Evolutionary conservation across 2,113 vertebrate species (phyloP).

Genomic region (Platysteira castanea): DNA sequence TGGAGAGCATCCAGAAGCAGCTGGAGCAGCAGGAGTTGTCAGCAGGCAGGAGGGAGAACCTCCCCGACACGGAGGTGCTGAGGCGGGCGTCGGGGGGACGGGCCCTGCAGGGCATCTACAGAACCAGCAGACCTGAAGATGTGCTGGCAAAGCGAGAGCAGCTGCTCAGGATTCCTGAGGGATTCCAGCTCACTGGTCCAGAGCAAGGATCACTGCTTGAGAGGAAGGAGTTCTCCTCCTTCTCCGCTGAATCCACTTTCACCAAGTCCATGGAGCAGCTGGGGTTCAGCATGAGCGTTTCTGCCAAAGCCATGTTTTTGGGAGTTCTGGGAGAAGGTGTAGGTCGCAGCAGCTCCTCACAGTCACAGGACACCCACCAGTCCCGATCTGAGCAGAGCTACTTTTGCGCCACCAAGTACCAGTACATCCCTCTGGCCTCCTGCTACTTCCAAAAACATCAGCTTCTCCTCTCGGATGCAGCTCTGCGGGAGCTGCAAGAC

Average conservation of each 20-base stretch:
- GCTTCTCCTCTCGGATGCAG: constrained; percentile 43
- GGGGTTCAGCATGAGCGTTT: constrained; percentile 15
- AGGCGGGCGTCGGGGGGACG: constrained; percentile 60
- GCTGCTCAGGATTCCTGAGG: constrained; percentile 32
- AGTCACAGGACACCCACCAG: background rate
- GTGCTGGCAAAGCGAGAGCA: constrained; percentile 44
- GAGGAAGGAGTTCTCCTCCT: constrained; percentile 60
- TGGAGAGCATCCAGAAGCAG: constrained; percentile 6
- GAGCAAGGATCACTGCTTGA: background rate
- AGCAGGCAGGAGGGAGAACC: background rate
- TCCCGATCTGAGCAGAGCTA: background rate
- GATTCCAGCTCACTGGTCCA: constrained; percentile 31
- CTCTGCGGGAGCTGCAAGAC: constrained; percentile 51
- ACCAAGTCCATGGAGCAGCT: constrained; percentile 37
- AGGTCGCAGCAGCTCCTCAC: background rate
- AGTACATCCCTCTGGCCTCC: constrained; percentile 64
- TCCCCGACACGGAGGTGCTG: constrained; percentile 37
- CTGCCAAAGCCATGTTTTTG: background rate
- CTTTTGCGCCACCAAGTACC: constrained; percentile 39
- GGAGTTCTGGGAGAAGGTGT: background rate
- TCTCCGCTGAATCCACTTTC: constrained; percentile 44
- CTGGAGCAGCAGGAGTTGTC: background rate
- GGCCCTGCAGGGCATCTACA: constrained; percentile 68
- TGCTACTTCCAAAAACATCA: constrained; percentile 48
- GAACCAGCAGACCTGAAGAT: background rate